Conservation (phyloP, 2,797 vertebrate genomes). For the Masticophis lateralis region DNA sequence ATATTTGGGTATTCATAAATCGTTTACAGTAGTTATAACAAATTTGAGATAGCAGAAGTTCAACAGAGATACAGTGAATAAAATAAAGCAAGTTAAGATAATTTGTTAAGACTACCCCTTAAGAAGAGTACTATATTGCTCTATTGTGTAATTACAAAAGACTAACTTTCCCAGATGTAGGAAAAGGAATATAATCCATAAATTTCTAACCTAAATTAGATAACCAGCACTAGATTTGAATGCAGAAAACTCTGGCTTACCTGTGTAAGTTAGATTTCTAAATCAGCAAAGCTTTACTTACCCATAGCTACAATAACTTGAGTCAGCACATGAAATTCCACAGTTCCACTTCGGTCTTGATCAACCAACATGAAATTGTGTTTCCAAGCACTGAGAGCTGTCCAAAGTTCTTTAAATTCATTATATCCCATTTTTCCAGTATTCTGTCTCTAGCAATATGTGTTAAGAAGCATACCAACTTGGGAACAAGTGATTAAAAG, state of each 20-base stretch:
- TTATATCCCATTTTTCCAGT: constrained; percentile 91
- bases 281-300: constrained; percentile 62
- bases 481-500: neutral
- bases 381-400: constrained; percentile 86
- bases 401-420: constrained; percentile 90
- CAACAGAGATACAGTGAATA: neutral
- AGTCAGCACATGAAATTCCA: constrained; percentile 83
- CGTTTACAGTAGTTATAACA: neutral
- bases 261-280: neutral
- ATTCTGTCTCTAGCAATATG: constrained; percentile 76
- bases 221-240: neutral
- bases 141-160: neutral
- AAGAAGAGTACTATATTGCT: neutral
- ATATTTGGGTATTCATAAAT: neutral
- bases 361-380: constrained; percentile 89
- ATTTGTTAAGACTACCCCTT: neutral
- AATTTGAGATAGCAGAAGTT: neutral
- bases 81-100: neutral
- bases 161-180: neutral
- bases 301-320: constrained; percentile 84
- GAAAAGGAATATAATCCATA: neutral
- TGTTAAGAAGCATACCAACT: constrained; percentile 64
- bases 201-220: neutral
- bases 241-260: neutral
- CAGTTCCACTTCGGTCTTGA: constrained; percentile 81